Evolutionary conservation across 2,113 vertebrate genomes (phyloP).

Genomic region (Mobula hypostoma): DNA sequence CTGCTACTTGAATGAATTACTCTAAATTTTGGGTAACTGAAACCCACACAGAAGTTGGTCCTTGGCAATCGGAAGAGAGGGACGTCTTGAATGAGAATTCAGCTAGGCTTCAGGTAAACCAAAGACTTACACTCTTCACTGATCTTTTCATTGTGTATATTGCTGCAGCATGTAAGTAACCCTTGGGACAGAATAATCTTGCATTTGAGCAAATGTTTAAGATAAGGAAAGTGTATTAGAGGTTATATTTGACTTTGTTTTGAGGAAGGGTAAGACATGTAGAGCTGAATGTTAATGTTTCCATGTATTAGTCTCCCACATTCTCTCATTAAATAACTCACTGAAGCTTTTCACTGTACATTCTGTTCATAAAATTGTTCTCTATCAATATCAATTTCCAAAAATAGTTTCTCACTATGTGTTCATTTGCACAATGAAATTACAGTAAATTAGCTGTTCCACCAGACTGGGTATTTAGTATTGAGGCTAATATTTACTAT

Average conservation of each 20-base stretch:
- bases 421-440: slow-evolving; percentile 37
- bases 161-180: not conserved
- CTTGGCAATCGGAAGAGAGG: not conserved
- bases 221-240: not conserved
- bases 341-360: slow-evolving; percentile 34
- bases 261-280: slow-evolving; percentile 16
- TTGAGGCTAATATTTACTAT: slow-evolving; percentile 27
- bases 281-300: slow-evolving; percentile 31
- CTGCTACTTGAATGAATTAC: not conserved
- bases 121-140: not conserved
- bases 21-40: not conserved
- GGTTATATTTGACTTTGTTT: slow-evolving; percentile 35
- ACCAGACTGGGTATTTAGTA: slow-evolving; percentile 31
- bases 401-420: slow-evolving; percentile 36
- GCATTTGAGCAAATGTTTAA: slow-evolving; percentile 15
- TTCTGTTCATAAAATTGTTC: slow-evolving; percentile 34
- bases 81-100: not conserved
- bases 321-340: slow-evolving; percentile 36
- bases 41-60: not conserved
- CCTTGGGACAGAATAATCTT: not conserved
- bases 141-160: not conserved
- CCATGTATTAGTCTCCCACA: slow-evolving; percentile 12
- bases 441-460: slow-evolving; percentile 33
- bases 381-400: slow-evolving; percentile 37
- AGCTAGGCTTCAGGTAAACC: not conserved